Conservation (phyloP, 2,797 vertebrate genomes). For the Enteromius mattozi region DNA sequence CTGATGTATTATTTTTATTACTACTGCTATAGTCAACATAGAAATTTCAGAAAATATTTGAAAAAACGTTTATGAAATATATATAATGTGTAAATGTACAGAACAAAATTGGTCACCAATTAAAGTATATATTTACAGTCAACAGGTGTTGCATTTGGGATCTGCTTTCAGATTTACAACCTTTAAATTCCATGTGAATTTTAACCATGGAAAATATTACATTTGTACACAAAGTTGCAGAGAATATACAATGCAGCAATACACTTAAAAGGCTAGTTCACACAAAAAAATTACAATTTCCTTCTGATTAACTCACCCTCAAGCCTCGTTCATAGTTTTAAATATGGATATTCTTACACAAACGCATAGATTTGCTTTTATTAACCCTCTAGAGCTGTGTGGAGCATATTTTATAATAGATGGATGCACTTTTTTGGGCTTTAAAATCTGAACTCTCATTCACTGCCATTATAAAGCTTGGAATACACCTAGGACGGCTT, state of each 20-base stretch:
- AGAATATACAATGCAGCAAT: slow-evolving; percentile 2
- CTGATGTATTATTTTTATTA: slow-evolving; percentile 6
- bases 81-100: slow-evolving; percentile 47
- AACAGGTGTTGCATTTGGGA: slow-evolving; percentile 1
- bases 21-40: slow-evolving; percentile 15
- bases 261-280: background rate
- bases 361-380: background rate
- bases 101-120: slow-evolving; percentile 57
- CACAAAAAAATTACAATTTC: background rate
- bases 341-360: background rate
- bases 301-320: background rate
- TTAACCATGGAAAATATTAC: background rate
- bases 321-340: background rate
- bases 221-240: background rate
- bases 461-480: background rate
- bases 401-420: background rate
- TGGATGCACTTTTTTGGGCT: background rate
- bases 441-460: background rate
- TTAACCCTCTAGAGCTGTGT: background rate
- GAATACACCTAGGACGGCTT: background rate
- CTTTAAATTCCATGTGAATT: slow-evolving; percentile 1
- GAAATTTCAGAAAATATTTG: slow-evolving; percentile 47
- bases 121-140: slow-evolving; percentile 55
- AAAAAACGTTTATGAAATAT: slow-evolving; percentile 50
- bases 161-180: slow-evolving; percentile 10